Percentiles rank a stretch among this genome's conserved stretches.
phyloP scores from a whole-genome alignment of 2,113 vertebrate species.

The Notothenia rossii region DNA sequence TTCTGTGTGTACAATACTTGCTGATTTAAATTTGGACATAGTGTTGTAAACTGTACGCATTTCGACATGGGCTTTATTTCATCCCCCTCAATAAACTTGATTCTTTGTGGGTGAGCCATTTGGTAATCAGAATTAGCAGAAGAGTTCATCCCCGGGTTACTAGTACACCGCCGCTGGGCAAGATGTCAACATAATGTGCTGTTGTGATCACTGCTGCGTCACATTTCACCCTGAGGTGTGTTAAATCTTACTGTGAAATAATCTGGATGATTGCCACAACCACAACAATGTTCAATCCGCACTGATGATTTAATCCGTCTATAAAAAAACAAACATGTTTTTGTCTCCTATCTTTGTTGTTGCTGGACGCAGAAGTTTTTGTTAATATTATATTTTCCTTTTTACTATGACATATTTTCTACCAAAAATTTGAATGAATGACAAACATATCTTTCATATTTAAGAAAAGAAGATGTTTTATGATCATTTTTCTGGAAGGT shows the following conservation, averaged over 20 bases:
- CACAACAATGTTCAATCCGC: constrained; percentile 30
- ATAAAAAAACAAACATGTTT: constrained; percentile 41
- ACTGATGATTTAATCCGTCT: constrained; percentile 38
- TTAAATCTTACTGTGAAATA: constrained; percentile 60
- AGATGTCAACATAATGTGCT: constrained; percentile 50
- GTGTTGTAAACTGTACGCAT: background rate
- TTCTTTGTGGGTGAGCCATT: constrained; percentile 23
- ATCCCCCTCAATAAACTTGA: constrained; percentile 26
- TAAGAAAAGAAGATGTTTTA: background rate
- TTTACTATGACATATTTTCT: background rate
- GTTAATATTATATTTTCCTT: background rate
- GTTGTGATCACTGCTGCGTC: constrained; percentile 37
- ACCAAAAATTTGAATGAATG: background rate
- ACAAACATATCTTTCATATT: background rate
- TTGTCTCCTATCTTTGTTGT: constrained; percentile 21
- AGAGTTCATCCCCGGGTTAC: constrained; percentile 75
- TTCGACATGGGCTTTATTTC: background rate
- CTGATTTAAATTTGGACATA: constrained; percentile 20
- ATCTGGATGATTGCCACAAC: constrained; percentile 64
- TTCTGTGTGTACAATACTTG: constrained; percentile 14
- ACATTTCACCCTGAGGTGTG: constrained; percentile 72
- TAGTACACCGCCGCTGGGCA: constrained; percentile 62
- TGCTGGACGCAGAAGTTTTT: background rate
- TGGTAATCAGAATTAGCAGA: constrained; percentile 69
- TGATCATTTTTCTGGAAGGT: background rate